Evolutionary conservation across 2,113 vertebrate genomes (phyloP), one percentile per base, ranked within the genome.

Genomic region (Isurus oxyrinchus): DNA sequence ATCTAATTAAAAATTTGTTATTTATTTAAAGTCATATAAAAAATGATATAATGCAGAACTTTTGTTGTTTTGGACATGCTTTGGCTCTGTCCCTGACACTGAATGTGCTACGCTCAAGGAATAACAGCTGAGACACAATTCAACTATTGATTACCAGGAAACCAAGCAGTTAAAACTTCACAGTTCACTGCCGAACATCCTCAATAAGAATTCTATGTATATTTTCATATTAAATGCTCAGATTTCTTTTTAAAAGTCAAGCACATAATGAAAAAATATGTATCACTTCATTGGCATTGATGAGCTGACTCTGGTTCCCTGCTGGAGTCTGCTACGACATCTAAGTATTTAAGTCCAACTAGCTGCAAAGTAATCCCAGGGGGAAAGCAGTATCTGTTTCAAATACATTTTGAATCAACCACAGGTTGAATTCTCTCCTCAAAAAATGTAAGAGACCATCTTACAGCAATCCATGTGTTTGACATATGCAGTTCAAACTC

Each of bases 361-460:
- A 35, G 61, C 61, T 66, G 35, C 63, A 72, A 44, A 69, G 61
- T 53, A 31, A 95, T 31, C 63, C 63, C 63, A 16, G 35, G 55
- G 31, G 31, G n/a, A 40, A 95, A 44, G 94, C 27, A 25, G 40
- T 95, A 95, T 72, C 94, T 76, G 94, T 69, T 95, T 95, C 94
- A 72, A 72, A 95, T 72, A 72, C 11, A 95, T 72, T 31, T 44
- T 0, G 94, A 95, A 72, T 31, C 94, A 76, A 76, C 44, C 66
- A 72, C 94, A 95, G 66, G 67, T 53, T 72, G 40, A 69, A 95
- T 44, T 27, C 6, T 27, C 8, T 72, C 35, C n/a, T 55, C 44
- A 40, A 69, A 95, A 72, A 67, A 11, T 55, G 44, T 53, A 67
- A 0, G 5, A 95, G 67, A 69, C n/a, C 63, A 95, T 95, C 66